Evolutionary conservation across 1,140 invertebrate species (phyloP).

Genomic region (Thaumetopoea pityocampa): DNA sequence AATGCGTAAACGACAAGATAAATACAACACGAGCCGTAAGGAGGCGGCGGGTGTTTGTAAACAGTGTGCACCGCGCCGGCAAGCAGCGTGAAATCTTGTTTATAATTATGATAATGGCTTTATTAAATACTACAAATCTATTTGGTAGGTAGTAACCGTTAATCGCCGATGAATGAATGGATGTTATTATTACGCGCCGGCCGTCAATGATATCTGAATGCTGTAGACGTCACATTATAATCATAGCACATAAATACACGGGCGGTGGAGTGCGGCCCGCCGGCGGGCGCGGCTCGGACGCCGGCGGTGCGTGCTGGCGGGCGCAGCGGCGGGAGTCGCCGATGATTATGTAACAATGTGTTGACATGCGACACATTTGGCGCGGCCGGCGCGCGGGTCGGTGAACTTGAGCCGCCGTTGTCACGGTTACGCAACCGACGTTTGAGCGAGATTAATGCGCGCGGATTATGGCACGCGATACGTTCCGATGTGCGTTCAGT

Average conservation of each 20-base stretch:
- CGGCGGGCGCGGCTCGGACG: constrained; percentile 24
- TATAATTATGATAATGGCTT: constrained; percentile 71
- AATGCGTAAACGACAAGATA: no score
- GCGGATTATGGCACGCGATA: constrained; percentile 74
- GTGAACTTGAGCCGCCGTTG: constrained; percentile 71
- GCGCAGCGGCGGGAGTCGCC: constrained; percentile 32
- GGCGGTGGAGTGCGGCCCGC: constrained; percentile 30
- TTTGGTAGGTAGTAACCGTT: constrained; percentile 66
- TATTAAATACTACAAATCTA: constrained; percentile 69
- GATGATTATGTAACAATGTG: constrained; percentile 70
- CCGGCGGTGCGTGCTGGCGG: constrained; percentile 14
- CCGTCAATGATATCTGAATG: constrained; percentile 68
- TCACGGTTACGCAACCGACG: constrained; percentile 63
- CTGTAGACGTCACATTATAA: constrained; percentile 71
- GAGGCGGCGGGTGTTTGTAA: constrained; percentile 37
- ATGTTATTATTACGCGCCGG: constrained; percentile 63
- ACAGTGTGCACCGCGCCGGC: constrained; percentile 55
- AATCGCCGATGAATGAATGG: constrained; percentile 68
- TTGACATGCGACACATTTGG: constrained; percentile 75
- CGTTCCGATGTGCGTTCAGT: constrained; percentile 72
- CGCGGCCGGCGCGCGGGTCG: constrained; percentile 70
- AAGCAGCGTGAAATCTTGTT: constrained; percentile 65
- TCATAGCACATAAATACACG: constrained; percentile 73
- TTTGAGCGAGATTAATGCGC: constrained; percentile 74
- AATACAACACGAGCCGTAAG: no score